Evolutionary conservation across 2,797 vertebrate genomes (phyloP).

Genomic region (Cossypha niveicapilla): DNA sequence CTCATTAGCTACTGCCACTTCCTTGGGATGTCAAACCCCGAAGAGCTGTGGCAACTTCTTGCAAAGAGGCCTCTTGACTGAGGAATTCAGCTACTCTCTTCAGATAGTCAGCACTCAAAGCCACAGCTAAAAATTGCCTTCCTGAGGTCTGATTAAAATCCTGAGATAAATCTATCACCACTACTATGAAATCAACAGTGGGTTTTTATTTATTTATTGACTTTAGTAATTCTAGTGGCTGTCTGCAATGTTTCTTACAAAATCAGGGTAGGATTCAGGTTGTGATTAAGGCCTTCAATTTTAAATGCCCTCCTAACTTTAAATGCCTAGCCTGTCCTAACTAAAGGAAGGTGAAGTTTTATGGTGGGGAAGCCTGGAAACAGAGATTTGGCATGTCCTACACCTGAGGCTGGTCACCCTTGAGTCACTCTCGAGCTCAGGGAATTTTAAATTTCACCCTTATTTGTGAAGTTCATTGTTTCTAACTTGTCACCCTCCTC

Average conservation of each 20-base stretch:
- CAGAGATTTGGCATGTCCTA: background rate
- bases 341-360: background rate
- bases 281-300: background rate
- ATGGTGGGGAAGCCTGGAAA: background rate
- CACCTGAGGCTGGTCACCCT: background rate
- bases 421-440: background rate
- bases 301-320: background rate
- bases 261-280: background rate
- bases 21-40: background rate
- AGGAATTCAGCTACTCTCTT: conserved; percentile 49
- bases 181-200: background rate
- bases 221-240: background rate
- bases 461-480: background rate
- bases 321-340: background rate
- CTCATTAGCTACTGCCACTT: conserved; percentile 14
- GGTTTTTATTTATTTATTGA: background rate
- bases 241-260: background rate
- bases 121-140: conserved; percentile 60
- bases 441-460: background rate
- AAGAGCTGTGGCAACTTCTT: conserved; percentile 4
- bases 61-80: conserved; percentile 49
- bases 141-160: conserved; percentile 53
- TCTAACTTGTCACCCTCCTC: background rate
- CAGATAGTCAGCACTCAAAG: conserved; percentile 14
- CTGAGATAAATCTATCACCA: conserved; percentile 16